Conservation (phyloP, 2,888 invertebrate genomes). For the Liposcelis brunnea region DNA sequence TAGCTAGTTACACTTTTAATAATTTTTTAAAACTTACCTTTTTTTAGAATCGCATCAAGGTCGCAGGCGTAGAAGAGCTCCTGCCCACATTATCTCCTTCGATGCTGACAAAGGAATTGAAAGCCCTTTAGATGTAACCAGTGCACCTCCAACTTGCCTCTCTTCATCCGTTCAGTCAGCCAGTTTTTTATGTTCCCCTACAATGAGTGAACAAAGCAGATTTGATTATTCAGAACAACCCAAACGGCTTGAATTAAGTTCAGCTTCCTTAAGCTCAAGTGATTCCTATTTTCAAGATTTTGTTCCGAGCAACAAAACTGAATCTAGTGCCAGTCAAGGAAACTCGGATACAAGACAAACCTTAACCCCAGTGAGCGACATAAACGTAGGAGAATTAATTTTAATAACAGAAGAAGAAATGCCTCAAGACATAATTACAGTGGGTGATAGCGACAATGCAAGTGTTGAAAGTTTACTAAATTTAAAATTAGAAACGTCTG, state of each 20-base stretch:
- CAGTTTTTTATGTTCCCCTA: background rate
- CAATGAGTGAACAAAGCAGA: too few species aligned
- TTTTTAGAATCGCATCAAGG: background rate
- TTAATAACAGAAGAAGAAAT: slow-evolving; percentile 25
- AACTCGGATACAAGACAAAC: slow-evolving; percentile 15
- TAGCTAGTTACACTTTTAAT: too few species aligned
- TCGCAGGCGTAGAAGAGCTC: slow-evolving; percentile 34
- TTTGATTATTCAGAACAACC: too few species aligned
- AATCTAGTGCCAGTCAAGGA: too few species aligned
- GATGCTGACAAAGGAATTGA: slow-evolving; percentile 38
- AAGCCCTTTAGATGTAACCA: slow-evolving; percentile 27
- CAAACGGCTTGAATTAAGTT: background rate
- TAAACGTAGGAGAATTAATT: slow-evolving; percentile 30
- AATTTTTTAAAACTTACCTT: too few species aligned
- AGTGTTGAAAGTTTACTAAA: slow-evolving; percentile 17
- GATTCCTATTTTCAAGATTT: slow-evolving; percentile 8
- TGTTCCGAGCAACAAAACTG: too few species aligned
- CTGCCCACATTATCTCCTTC: slow-evolving; percentile 49
- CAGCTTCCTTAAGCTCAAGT: background rate
- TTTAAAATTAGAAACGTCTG: slow-evolving; percentile 18
- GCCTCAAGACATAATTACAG: slow-evolving; percentile 15
- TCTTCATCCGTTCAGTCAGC: slow-evolving; percentile 33
- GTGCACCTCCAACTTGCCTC: slow-evolving; percentile 43
- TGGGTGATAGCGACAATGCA: slow-evolving; percentile 17
- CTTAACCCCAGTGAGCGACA: slow-evolving; percentile 30